phyloP scores from a whole-genome alignment of 2,888 invertebrate species.

The Andrena praecox region DNA sequence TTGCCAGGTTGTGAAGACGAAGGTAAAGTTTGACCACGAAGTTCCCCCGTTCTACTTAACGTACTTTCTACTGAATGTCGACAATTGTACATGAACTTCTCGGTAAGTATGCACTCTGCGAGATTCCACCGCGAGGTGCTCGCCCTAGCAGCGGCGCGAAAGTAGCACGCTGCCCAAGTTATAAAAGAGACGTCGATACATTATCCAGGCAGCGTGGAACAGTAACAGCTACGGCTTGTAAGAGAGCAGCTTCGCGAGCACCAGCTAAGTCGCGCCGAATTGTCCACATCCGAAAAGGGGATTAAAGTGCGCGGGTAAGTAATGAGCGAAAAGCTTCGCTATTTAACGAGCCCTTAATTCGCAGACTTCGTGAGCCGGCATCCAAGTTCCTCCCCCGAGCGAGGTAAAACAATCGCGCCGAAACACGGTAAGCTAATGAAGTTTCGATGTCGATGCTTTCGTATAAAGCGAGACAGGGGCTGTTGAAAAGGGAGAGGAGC shows the following conservation, averaged over 20 bases:
- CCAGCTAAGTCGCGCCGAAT: conserved; percentile 33
- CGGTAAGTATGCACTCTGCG: neutral
- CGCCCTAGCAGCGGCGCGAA: neutral
- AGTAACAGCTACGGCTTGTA: neutral
- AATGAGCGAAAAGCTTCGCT: conserved; percentile 37
- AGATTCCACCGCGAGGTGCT: neutral
- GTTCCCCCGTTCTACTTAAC: conserved; percentile 1
- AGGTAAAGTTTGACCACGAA: neutral
- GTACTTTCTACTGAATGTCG: neutral
- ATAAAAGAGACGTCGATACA: conserved; percentile 11
- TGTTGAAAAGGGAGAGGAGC: neutral
- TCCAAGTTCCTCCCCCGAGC: conserved; percentile 23
- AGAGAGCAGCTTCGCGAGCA: conserved; percentile 24
- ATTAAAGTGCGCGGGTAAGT: conserved; percentile 46
- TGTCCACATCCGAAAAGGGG: conserved; percentile 43
- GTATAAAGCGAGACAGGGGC: conserved; percentile 15
- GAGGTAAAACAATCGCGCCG: conserved; percentile 43
- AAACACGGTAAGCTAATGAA: conserved; percentile 54
- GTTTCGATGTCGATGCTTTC: conserved; percentile 52
- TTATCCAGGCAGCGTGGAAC: neutral
- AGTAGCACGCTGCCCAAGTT: neutral
- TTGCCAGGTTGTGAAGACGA: neutral
- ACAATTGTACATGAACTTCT: conserved; percentile 12
- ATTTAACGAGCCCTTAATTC: conserved; percentile 58
- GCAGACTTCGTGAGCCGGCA: conserved; percentile 35